Conservation (phyloP, 1,140 invertebrate species). For the Branchinecta lynchi region DNA sequence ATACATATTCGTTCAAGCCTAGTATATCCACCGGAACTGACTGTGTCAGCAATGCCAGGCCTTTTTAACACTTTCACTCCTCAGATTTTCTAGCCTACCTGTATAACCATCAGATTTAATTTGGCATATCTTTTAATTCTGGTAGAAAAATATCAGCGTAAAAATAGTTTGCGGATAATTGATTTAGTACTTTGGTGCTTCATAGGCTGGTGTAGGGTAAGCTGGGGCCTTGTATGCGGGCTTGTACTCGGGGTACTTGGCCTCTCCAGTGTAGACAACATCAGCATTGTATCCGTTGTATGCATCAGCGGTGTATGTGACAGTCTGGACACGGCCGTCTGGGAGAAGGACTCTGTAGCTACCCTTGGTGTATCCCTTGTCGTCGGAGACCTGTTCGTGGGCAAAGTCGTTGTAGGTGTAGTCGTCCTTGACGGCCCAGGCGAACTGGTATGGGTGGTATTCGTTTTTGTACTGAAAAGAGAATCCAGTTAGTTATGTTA, state of each 20-base stretch:
- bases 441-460: constrained; percentile 44
- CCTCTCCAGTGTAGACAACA: constrained; percentile 54
- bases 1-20: no score
- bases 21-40: no score
- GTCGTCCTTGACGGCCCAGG: constrained; percentile 50
- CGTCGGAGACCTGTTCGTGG: constrained; percentile 47
- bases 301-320: constrained; percentile 57
- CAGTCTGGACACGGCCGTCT: constrained; percentile 55
- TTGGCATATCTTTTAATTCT: no score
- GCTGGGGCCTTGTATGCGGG: constrained; percentile 15
- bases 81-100: no score
- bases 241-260: constrained; percentile 40
- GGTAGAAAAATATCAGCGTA: no score
- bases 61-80: no score
- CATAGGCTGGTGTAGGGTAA: not conserved
- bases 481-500: no score
- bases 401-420: constrained; percentile 52
- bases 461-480: not conserved
- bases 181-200: not conserved
- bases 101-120: no score
- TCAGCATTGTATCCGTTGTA: constrained; percentile 54
- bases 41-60: no score
- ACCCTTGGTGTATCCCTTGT: constrained; percentile 42
- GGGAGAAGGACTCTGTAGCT: constrained; percentile 59
- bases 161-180: no score